A percentile compares a stretch with the other conserved stretches of the same genome.
These are phyloP conservation scores for Drosophila acutilabella DNA, from an alignment of 2,888 invertebrate genomes.

Conservation along the genomic window DNA sequence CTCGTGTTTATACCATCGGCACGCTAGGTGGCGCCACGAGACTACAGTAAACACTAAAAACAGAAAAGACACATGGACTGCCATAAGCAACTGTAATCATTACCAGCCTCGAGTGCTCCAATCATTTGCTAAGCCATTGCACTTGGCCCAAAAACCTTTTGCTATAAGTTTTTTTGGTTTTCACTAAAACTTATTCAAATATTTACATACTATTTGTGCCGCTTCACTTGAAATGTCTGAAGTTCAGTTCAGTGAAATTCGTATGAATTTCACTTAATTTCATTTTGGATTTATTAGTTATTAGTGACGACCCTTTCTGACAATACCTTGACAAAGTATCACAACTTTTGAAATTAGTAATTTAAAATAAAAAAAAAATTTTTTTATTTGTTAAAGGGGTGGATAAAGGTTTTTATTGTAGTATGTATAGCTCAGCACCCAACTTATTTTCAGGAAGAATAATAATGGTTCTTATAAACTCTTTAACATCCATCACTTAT, in stretches of 20 bases:
- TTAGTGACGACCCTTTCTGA: too few relatives aligned
- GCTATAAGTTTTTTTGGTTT: too few relatives aligned
- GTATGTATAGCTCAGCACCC: slow-evolving; percentile 5
- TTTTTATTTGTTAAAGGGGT: too few relatives aligned
- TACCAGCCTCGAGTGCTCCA: slow-evolving; percentile 11
- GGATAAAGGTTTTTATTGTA: too few relatives aligned
- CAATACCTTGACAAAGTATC: too few relatives aligned
- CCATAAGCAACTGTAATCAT: slow-evolving; percentile 18
- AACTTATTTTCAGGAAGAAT: slow-evolving; percentile 30
- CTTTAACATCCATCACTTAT: slow-evolving; percentile 25
- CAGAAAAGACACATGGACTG: slow-evolving; percentile 8
- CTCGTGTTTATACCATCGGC: slow-evolving; percentile 36
- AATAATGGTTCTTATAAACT: slow-evolving; percentile 34
- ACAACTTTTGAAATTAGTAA: too few relatives aligned
- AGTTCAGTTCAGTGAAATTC: background rate
- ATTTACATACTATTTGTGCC: background rate
- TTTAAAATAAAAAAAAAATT: too few relatives aligned
- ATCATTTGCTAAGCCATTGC: too few relatives aligned
- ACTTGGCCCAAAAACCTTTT: too few relatives aligned
- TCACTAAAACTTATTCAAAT: background rate
- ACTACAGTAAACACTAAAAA: slow-evolving; percentile 11
- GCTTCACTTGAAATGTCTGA: background rate
- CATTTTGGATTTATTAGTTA: too few relatives aligned
- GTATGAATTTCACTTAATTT: background rate
- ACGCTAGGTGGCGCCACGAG: slow-evolving; percentile 63